A percentile compares a stretch with the other conserved stretches of the same genome.
Evolutionary conservation across 30 jellyfish, hydroid and myxozoan genomes (phyloP).

Genomic region (Catostylus mosaicus): DNA sequence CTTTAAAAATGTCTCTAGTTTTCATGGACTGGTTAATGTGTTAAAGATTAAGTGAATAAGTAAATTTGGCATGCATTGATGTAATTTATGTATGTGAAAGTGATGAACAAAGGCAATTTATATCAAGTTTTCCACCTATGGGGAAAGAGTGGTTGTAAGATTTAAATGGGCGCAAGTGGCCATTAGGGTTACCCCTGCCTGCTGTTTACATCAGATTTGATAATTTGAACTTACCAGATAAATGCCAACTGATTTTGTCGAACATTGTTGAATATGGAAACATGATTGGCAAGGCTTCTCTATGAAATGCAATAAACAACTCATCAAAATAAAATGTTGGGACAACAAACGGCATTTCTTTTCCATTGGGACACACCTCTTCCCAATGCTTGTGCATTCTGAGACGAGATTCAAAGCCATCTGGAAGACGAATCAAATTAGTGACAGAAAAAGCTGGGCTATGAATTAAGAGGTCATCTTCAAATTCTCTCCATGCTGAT

Average conservation of each 20-base stretch:
- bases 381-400: constrained; percentile 61
- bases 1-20: too few species aligned
- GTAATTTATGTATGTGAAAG: too few species aligned
- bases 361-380: constrained; percentile 34
- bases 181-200: too few species aligned
- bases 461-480: constrained; percentile 37
- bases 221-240: constrained; percentile 27
- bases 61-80: too few species aligned
- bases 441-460: constrained; percentile 77
- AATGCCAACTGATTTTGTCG: constrained; percentile 53
- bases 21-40: too few species aligned
- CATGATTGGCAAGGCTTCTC: constrained; percentile 65
- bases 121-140: too few species aligned
- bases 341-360: constrained; percentile 58
- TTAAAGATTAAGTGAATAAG: too few species aligned
- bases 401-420: constrained; percentile 51
- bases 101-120: too few species aligned
- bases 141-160: too few species aligned
- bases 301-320: constrained; percentile 68
- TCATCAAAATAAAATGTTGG: constrained; percentile 66
- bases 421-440: constrained; percentile 31
- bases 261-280: constrained; percentile 60
- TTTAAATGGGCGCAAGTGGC: too few species aligned
- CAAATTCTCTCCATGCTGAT: constrained; percentile 69
- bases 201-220: not conserved